phyloP scores from a whole-genome alignment of 2,113 vertebrate species.

The Pristiophorus japonicus region DNA sequence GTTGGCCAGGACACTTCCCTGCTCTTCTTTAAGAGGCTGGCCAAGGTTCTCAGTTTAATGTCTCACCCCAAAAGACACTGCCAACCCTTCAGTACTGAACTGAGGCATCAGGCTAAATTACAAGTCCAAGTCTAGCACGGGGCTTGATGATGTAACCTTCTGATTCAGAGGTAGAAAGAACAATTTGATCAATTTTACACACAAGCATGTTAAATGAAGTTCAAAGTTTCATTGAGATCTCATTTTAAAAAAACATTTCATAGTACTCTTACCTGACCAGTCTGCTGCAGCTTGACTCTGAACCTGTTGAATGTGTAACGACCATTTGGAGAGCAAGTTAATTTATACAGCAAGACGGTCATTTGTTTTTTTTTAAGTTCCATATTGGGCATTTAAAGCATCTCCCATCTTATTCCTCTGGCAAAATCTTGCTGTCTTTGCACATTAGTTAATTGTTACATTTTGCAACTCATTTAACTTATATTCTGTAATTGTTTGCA shows the following conservation, averaged over 20 bases:
- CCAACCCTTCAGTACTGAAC: not conserved
- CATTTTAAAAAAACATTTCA: not conserved
- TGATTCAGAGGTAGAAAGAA: not conserved
- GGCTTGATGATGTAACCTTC: not conserved
- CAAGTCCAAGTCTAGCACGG: not conserved
- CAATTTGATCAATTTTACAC: not conserved
- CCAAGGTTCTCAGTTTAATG: not conserved
- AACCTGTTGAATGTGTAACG: not conserved
- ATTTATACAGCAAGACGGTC: not conserved
- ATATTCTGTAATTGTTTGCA: constrained; percentile 6
- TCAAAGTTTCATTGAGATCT: not conserved
- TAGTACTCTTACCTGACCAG: constrained; percentile 17
- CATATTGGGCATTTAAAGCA: not conserved
- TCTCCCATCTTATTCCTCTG: not conserved
- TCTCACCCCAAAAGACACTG: not conserved
- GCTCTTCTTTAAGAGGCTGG: not conserved
- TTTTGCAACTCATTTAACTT: constrained; percentile 37
- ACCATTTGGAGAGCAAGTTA: not conserved
- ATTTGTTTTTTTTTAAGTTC: not conserved
- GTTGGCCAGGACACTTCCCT: not conserved
- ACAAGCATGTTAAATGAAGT: not conserved
- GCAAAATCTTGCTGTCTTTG: constrained; percentile 50
- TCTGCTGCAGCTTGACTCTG: not conserved
- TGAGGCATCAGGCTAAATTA: not conserved
- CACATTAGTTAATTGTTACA: constrained; percentile 43